Conservation (phyloP, 2,113 vertebrate genomes). For the Paracanthobrama guichenoti region DNA sequence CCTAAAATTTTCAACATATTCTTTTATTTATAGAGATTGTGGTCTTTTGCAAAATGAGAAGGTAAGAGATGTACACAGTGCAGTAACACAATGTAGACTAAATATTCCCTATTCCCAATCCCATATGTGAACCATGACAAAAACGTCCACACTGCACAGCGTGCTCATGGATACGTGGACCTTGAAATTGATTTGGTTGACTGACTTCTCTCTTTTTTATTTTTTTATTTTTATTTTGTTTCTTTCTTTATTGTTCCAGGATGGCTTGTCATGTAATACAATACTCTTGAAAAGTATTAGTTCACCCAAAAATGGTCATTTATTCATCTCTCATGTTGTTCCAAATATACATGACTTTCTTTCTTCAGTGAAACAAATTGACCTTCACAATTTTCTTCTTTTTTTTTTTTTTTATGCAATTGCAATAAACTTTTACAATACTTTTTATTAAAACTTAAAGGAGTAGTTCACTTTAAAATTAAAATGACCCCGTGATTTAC, state of each 20-base stretch:
- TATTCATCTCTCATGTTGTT: background rate
- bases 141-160: slow-evolving; percentile 70
- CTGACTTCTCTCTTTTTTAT: slow-evolving; percentile 62
- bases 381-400: no score
- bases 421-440: background rate
- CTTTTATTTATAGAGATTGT: slow-evolving; percentile 99
- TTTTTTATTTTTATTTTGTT: slow-evolving; percentile 7
- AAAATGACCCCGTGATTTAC: no score
- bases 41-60: slow-evolving; percentile 99
- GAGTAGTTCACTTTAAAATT: no score
- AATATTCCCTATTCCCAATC: slow-evolving; percentile 84
- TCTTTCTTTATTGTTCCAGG: slow-evolving; percentile 17
- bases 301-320: background rate
- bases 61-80: slow-evolving; percentile 97
- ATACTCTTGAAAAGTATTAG: background rate
- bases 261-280: background rate
- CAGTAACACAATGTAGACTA: slow-evolving; percentile 93
- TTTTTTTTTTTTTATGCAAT: no score
- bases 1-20: slow-evolving; percentile 99
- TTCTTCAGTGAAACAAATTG: background rate
- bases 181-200: slow-evolving; percentile 69
- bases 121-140: slow-evolving; percentile 73
- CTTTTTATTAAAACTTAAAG: background rate
- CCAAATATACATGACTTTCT: background rate
- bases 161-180: slow-evolving; percentile 75